Conservation (phyloP, 2,888 invertebrate genomes). For the Dynastes maya region DNA sequence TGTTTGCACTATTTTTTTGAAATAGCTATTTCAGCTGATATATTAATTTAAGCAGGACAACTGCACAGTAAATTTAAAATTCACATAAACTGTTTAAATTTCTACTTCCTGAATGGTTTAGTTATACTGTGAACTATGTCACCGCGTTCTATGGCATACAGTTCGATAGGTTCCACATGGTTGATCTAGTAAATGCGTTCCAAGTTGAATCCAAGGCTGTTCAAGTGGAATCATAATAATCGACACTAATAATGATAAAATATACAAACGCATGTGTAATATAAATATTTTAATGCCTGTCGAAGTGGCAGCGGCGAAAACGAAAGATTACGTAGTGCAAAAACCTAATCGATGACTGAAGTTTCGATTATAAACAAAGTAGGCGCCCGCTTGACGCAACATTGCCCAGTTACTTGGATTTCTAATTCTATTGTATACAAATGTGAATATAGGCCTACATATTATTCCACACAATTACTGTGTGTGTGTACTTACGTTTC, state of each 20-base stretch:
- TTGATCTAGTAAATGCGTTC: slow-evolving; percentile 19
- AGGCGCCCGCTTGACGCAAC: slow-evolving; percentile 39
- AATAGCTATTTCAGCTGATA: too few relatives aligned
- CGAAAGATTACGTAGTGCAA: slow-evolving; percentile 1
- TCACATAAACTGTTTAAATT: slow-evolving; percentile 18
- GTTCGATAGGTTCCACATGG: slow-evolving; percentile 37
- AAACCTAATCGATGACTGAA: slow-evolving; percentile 19
- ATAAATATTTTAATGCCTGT: slow-evolving; percentile 27
- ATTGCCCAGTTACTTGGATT: slow-evolving; percentile 16
- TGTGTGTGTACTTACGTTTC: too few relatives aligned
- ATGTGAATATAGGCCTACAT: background rate
- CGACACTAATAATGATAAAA: slow-evolving; percentile 26
- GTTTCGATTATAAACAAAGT: slow-evolving; percentile 33
- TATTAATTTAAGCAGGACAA: background rate
- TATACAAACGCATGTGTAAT: slow-evolving; percentile 23
- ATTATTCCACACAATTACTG: too few relatives aligned
- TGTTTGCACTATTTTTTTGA: too few relatives aligned
- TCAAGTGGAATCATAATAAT: slow-evolving; percentile 35
- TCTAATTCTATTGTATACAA: slow-evolving; percentile 29
- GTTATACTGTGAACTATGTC: slow-evolving; percentile 4
- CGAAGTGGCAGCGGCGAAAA: slow-evolving; percentile 14
- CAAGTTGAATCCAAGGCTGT: slow-evolving; percentile 36
- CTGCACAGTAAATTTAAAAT: slow-evolving; percentile 3
- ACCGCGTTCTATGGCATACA: slow-evolving; percentile 3
- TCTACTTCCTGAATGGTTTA: background rate